These are phyloP conservation scores for Heterodera schachtii DNA, from an alignment of 1,140 invertebrate genomes.

Conservation along the genomic window DNA sequence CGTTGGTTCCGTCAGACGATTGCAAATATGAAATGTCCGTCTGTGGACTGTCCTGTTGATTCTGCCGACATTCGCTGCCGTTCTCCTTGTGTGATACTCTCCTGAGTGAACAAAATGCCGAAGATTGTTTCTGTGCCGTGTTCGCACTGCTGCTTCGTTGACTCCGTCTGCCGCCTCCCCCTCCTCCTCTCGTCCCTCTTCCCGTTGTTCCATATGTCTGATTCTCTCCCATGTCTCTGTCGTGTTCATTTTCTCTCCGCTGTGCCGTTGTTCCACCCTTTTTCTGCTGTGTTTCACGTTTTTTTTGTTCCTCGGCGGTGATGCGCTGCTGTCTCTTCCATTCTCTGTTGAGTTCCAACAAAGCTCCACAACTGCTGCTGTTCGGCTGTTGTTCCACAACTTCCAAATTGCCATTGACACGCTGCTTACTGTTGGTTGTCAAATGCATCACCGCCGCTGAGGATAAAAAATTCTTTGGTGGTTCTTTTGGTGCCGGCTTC, in stretches of 20 bases:
- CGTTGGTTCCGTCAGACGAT: conserved; percentile 57
- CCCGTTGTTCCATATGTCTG: conserved; percentile 26
- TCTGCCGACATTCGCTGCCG: background rate
- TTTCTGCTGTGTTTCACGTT: conserved; percentile 8
- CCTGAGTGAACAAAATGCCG: background rate
- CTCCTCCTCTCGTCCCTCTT: conserved; percentile 3
- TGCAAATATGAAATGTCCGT: conserved; percentile 62
- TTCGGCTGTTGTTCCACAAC: conserved; percentile 7
- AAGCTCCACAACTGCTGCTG: conserved; percentile 17
- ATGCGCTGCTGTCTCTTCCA: conserved; percentile 25
- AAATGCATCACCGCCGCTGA: conserved; percentile 41
- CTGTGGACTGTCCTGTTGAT: conserved; percentile 54
- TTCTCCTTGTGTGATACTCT: conserved; percentile 6
- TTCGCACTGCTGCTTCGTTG: conserved; percentile 12
- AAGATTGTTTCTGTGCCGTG: background rate
- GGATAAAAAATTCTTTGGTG: conserved; percentile 43
- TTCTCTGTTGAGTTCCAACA: conserved; percentile 17
- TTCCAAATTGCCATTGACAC: conserved; percentile 5
- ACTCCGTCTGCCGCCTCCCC: conserved; percentile 11
- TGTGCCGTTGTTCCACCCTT: background rate
- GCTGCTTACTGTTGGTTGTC: conserved; percentile 12
- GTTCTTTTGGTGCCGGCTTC: conserved; percentile 41
- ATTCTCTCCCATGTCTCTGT: background rate
- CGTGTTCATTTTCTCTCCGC: background rate
- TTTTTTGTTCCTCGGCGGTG: conserved; percentile 20